A percentile compares a stretch with the other conserved stretches of the same genome.
phyloP scores from a whole-genome alignment of 2,113 vertebrate genomes.

The Prunella himalayana region DNA sequence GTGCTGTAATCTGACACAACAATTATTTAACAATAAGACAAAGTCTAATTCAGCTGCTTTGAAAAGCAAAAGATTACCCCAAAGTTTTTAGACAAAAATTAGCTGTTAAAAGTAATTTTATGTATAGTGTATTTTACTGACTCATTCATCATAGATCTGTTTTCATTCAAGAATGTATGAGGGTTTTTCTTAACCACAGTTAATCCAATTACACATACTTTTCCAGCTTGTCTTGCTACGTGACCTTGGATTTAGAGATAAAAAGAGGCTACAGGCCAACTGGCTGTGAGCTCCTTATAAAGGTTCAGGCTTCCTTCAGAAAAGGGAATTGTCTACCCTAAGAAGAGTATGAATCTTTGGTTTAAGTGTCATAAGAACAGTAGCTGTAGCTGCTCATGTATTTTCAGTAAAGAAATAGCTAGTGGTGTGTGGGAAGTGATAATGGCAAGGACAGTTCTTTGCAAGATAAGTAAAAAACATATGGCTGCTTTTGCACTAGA shows the following conservation, averaged over 20 bases:
- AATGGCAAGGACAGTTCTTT: not conserved
- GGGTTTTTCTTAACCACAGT: constrained; percentile 5
- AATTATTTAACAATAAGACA: constrained; percentile 14
- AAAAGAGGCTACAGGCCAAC: not conserved
- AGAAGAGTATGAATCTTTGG: not conserved
- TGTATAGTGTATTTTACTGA: not conserved
- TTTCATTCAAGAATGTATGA: constrained; percentile 7
- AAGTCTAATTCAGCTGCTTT: not conserved
- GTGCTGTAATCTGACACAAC: constrained; percentile 18
- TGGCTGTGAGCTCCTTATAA: not conserved
- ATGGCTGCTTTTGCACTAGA: not conserved
- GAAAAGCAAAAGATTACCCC: not conserved
- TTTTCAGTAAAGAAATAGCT: not conserved
- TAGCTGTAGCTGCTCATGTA: not conserved
- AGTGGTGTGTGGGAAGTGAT: not conserved
- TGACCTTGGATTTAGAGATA: constrained; percentile 54
- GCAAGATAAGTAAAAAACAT: not conserved
- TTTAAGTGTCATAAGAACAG: not conserved
- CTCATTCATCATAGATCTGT: not conserved
- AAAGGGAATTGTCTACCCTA: not conserved
- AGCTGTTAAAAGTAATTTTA: not conserved
- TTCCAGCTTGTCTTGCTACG: not conserved
- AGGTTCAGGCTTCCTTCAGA: not conserved
- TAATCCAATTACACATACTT: constrained; percentile 55
- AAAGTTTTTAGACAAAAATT: not conserved